Evolutionary conservation across 1,140 invertebrate species (phyloP), one percentile per base, ranked within the genome.

Genomic region (Drosophila lowei): DNA sequence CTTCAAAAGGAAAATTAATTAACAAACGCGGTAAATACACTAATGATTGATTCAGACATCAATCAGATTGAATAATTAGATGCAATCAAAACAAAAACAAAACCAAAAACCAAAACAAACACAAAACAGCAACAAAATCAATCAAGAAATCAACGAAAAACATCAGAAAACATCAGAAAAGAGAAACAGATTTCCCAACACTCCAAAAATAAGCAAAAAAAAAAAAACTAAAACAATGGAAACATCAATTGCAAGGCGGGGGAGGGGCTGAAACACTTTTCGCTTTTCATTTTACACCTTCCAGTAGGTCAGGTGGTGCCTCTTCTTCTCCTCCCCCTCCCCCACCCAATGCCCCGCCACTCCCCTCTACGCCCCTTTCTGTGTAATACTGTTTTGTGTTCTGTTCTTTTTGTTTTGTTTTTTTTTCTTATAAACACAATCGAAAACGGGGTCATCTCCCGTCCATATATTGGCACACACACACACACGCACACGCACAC

Each of bases 281-380:
- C 54, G 72, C 78, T 80, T 81, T 80, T 80, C 72, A 77, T 81
- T 80, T 80, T 81, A 81, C 77, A 80, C 77, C 77, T 81, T 66
- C 61, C 52, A 77, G 11, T 38, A 13, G 34, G 34, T 38, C 34
- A 38, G 11, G 11, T 38, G 34, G 11, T 38, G 34, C 11, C 34
- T 13, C 34, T 5, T 13, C 11, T 11, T 2, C 34, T 3, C 34
- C 11, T 5, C 11, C 34, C 9, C 34, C 11, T 13, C 8, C 0
- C 30, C 2, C 18, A 0, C 18, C 18, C 18, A 18, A 18, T 9
- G 7, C 28, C 23, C 3, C 23, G 0, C 28, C 7, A 30, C 28
- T 2, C 28, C 28, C 0, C 7, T 30, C 7, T 7, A 6, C 7
- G 28, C 28, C 28, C 25, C 28, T 30, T 18, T 18, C 18, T 18